Base-by-base conservation (phyloP, 1,140 invertebrate species). In the Delia radicum region DNA sequence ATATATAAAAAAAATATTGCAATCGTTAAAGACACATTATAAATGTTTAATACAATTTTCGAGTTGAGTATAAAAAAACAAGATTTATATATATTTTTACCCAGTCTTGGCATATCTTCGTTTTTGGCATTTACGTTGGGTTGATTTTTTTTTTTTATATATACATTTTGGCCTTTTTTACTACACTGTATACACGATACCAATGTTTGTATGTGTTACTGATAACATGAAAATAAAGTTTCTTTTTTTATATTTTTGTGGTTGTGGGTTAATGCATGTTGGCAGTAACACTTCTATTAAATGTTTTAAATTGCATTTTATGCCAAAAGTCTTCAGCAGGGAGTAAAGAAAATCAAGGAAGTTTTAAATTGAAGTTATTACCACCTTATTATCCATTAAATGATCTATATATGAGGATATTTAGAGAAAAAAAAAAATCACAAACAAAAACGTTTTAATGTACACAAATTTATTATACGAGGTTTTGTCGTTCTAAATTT, bases 1-100 rank as follows among this genome's bases (percentile, higher is more conserved):
- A 42, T 15, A 10, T 10, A 15, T 55, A 6, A 7, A 55, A 55
- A 21, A 18, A 69, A 69, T 33, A 37, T 37, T 69, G 29, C 65
- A 33, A 69, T 69, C 65, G 65, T 69, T 69, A 69, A 33, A 69
- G 65, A 18, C 65, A 37, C 29, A 69, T 69, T 69, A 69, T 69
- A 33, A 69, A 69, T 33, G 65, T 33, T 69, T 69, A 69, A 69
- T 69, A 69, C 65, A 69, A 69, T 69, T 69, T 69, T 37, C 29
- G 8, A 69, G 15, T 15, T 27, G 5, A 65, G 62, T n/a, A 21
- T 48, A 48, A 55, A 55, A 55, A 55, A 55, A 55, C 10, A 55
- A 21, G 48, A 55, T 55, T 55, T 55, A 55, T 55, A 21, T 55
- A 6, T 55, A 55, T 55, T 55, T 55, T 55, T 21, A 6, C 46